phyloP scores from a whole-genome alignment of 1,140 invertebrate genomes.

The Drosophila rhopaloa region DNA sequence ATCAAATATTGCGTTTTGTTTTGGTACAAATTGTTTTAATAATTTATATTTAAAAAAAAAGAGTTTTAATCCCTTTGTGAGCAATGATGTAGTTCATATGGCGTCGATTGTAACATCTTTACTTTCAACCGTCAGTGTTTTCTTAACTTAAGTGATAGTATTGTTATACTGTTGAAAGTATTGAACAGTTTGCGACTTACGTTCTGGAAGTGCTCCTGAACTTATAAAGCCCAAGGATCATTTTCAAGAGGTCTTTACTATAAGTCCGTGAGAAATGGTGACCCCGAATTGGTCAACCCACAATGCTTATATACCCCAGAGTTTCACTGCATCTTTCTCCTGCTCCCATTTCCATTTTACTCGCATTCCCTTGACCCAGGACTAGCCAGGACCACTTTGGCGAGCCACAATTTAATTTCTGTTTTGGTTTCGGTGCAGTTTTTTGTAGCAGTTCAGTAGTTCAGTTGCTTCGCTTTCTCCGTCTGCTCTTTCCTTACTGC shows the following conservation, averaged over 20 bases:
- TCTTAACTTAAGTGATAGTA: too few species aligned
- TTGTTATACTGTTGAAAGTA: too few species aligned
- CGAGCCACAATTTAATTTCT: slow-evolving; percentile 72
- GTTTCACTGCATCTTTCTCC: not conserved
- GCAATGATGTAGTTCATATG: too few species aligned
- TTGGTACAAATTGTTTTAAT: too few species aligned
- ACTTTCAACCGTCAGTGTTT: too few species aligned
- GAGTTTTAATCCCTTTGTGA: too few species aligned
- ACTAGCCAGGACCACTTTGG: slow-evolving; percentile 40
- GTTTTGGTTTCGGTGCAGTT: slow-evolving; percentile 47
- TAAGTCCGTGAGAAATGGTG: not conserved
- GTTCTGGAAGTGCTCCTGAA: too few species aligned
- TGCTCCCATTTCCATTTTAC: slow-evolving; percentile 18
- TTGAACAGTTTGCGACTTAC: too few species aligned
- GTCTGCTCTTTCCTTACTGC: not conserved
- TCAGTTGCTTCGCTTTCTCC: slow-evolving; percentile 1
- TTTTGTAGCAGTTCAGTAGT: slow-evolving; percentile 15
- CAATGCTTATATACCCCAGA: slow-evolving; percentile 1
- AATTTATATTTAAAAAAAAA: too few species aligned
- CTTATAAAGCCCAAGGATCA: too few species aligned
- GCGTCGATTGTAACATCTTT: too few species aligned
- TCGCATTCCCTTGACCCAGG: slow-evolving; percentile 13
- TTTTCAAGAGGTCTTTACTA: not conserved
- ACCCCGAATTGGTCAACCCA: not conserved
- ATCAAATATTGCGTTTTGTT: too few species aligned